phyloP scores from a whole-genome alignment of 1,140 invertebrate species.

The Cardiocondyla obscurior region DNA sequence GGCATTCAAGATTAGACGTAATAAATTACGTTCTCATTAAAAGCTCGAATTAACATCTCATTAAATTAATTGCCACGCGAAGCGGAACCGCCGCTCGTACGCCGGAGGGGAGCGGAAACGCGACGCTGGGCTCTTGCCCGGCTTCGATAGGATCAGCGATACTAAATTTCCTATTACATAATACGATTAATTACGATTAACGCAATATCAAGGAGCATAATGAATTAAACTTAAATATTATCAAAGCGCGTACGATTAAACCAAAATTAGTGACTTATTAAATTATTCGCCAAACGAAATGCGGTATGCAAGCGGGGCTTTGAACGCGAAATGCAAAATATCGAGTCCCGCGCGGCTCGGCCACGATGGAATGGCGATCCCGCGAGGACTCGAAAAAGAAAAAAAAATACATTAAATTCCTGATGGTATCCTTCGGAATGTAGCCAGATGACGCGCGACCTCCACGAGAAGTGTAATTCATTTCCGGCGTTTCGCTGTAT shows the following conservation, averaged over 20 bases:
- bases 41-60: neutral
- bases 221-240: constrained; percentile 3
- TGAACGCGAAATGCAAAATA: neutral
- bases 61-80: neutral
- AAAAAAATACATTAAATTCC: neutral
- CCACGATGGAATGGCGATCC: neutral
- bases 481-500: constrained; percentile 43
- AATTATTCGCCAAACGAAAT: neutral
- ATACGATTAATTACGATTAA: neutral
- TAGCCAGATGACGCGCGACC: constrained; percentile 27
- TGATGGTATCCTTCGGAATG: neutral
- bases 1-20: neutral
- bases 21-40: constrained; percentile 8
- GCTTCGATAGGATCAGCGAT: neutral
- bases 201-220: neutral
- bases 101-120: too few relatives aligned
- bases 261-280: neutral
- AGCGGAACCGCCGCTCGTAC: neutral
- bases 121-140: neutral
- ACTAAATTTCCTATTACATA: neutral
- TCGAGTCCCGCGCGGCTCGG: too few relatives aligned
- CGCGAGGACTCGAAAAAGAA: neutral
- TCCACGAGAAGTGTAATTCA: constrained; percentile 42
- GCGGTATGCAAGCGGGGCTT: neutral
- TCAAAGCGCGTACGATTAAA: constrained; percentile 13